Evolutionary conservation across 2,797 vertebrate species (phyloP).

Genomic region (Malurus splendens): DNA sequence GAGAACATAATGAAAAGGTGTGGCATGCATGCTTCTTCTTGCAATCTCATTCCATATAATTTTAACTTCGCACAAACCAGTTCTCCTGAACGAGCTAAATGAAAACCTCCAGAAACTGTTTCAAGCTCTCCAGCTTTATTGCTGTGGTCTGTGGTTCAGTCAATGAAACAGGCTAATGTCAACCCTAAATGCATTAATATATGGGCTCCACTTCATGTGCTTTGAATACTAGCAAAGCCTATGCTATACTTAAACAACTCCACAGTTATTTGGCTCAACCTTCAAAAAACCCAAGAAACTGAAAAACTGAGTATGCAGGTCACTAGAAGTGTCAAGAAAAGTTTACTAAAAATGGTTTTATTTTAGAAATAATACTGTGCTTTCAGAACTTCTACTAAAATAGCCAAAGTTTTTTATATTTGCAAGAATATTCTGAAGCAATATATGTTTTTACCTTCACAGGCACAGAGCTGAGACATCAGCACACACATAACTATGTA

Average conservation of each 20-base stretch:
- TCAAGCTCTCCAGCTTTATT: background rate
- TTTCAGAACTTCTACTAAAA: conserved; percentile 8
- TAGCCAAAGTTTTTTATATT: background rate
- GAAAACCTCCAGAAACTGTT: conserved; percentile 9
- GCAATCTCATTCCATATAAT: conserved; percentile 22
- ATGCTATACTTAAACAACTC: background rate
- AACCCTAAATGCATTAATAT: background rate
- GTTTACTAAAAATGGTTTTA: conserved; percentile 8
- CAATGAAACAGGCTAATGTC: background rate
- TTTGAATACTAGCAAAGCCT: background rate
- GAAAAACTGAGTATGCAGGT: background rate
- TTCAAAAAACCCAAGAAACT: background rate
- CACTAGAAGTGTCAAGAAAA: conserved; percentile 36
- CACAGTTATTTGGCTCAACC: background rate
- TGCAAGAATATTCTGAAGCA: conserved; percentile 17
- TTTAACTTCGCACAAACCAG: conserved; percentile 18
- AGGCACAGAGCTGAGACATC: background rate
- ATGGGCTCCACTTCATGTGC: background rate
- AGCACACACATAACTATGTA: background rate
- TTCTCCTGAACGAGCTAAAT: conserved; percentile 3
- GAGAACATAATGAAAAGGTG: conserved; percentile 54
- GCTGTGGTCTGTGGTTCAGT: conserved; percentile 12
- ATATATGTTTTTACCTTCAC: background rate
- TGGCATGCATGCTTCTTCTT: conserved; percentile 44
- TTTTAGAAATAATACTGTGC: background rate